Percentiles rank a stretch among this genome's conserved stretches.
phyloP scores from a whole-genome alignment of 2,113 vertebrate genomes.

The Meles meles region DNA sequence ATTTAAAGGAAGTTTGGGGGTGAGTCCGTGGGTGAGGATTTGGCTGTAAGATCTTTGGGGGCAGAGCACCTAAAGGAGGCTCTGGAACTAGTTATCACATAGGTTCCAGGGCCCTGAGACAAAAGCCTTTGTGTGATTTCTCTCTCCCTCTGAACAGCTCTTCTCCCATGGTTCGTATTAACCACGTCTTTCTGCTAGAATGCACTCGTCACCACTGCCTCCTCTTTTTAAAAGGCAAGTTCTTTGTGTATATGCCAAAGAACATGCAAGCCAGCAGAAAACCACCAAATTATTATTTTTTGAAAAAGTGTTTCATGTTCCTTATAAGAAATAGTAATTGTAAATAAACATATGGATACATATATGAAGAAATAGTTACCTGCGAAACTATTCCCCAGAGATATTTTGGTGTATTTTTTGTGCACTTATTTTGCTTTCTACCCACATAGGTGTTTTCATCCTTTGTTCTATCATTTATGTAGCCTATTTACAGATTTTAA shows the following conservation, averaged over 20 bases:
- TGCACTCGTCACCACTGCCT: neutral
- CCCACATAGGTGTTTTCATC: neutral
- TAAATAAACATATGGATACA: neutral
- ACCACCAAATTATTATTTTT: neutral
- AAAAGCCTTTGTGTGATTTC: neutral
- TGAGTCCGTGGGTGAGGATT: conserved; percentile 22
- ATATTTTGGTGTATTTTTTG: neutral
- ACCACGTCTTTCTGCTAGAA: neutral
- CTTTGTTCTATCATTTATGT: neutral
- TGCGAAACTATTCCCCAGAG: neutral
- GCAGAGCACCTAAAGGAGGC: neutral
- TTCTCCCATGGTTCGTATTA: neutral
- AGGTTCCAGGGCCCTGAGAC: neutral
- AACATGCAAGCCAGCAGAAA: neutral
- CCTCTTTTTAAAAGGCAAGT: neutral
- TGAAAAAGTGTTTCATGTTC: neutral
- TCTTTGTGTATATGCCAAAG: neutral
- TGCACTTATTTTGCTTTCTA: neutral
- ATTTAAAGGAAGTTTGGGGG: conserved; percentile 55
- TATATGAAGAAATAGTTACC: neutral
- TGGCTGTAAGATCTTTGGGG: conserved; percentile 2
- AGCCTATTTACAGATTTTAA: neutral
- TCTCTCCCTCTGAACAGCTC: neutral
- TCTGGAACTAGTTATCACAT: neutral
- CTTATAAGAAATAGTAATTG: conserved; percentile 11